Percentiles rank a stretch among this genome's conserved stretches.
Evolutionary conservation across 2,797 vertebrate genomes (phyloP).

Genomic region (Echeneis naucrates): DNA sequence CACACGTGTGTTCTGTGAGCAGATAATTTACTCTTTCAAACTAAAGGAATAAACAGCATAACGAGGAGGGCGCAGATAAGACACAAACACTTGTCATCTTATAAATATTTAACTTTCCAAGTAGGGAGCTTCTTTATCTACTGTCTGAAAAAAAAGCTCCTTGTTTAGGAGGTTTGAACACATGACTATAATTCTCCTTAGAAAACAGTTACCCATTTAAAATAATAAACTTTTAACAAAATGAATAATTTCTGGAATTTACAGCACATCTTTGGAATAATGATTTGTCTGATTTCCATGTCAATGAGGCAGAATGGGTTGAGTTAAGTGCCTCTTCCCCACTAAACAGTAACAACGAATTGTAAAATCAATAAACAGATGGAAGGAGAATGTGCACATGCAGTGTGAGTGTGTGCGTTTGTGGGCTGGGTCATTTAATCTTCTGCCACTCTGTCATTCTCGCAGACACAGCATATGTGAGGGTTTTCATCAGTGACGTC

Average conservation of each 20-base stretch:
- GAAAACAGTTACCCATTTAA: slow-evolving; percentile 44
- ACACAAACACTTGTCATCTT: slow-evolving; percentile 76
- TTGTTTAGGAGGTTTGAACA: slow-evolving; percentile 43
- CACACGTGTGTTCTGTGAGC: slow-evolving; percentile 53
- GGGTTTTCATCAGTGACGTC: slow-evolving; percentile 91
- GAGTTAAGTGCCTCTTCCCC: slow-evolving; percentile 65
- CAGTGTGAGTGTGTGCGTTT: slow-evolving; percentile 8
- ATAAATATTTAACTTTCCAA: slow-evolving; percentile 79
- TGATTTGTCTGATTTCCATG: slow-evolving; percentile 63
- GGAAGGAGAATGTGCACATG: slow-evolving; percentile 34
- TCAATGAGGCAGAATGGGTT: slow-evolving; percentile 59
- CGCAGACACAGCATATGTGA: slow-evolving; percentile 90
- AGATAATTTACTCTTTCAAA: slow-evolving; percentile 69
- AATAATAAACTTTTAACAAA: slow-evolving; percentile 58
- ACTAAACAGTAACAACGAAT: slow-evolving; percentile 62
- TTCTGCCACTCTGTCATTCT: slow-evolving; percentile 66
- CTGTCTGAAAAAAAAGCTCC: slow-evolving; percentile 33
- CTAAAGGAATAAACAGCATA: slow-evolving; percentile 74
- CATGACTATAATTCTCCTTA: slow-evolving; percentile 41
- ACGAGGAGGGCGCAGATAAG: slow-evolving; percentile 67
- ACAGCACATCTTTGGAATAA: slow-evolving; percentile 46
- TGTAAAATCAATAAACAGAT: slow-evolving; percentile 65
- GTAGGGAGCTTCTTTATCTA: slow-evolving; percentile 61
- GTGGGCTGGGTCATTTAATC: slow-evolving; percentile 65
- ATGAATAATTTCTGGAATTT: slow-evolving; percentile 72